These are phyloP conservation scores for Microtus richardsoni DNA, from an alignment of 2,113 vertebrate species.

Conservation along the genomic window DNA sequence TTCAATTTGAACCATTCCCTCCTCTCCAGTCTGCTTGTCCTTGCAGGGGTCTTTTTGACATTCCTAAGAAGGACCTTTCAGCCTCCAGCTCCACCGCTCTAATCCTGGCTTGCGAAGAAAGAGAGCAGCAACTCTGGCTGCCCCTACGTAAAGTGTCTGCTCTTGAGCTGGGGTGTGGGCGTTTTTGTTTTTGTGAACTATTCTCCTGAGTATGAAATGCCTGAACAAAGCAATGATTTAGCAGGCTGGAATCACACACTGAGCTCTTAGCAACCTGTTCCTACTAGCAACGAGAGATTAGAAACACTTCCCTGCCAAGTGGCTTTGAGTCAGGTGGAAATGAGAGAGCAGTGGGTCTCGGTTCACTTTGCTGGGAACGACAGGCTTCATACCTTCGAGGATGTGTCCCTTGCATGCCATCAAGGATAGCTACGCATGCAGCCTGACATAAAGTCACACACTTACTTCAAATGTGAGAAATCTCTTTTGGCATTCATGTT, in stretches of 20 bases:
- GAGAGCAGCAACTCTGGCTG: not conserved
- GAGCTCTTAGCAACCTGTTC: slow-evolving; percentile 65
- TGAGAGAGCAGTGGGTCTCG: not conserved
- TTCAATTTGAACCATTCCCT: not conserved
- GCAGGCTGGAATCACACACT: slow-evolving; percentile 56
- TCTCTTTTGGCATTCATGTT: not conserved
- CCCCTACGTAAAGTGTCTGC: not conserved
- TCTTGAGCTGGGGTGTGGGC: not conserved
- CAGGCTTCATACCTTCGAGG: not conserved
- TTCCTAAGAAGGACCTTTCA: not conserved
- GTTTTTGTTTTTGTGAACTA: slow-evolving; percentile 30
- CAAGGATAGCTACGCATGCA: not conserved
- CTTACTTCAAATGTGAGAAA: not conserved
- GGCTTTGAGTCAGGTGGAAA: slow-evolving; percentile 28
- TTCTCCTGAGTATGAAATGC: slow-evolving; percentile 33
- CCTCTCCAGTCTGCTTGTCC: not conserved
- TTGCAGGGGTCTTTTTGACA: not conserved
- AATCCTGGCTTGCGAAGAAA: not conserved
- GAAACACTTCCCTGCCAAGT: slow-evolving; percentile 61
- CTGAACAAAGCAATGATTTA: slow-evolving; percentile 58
- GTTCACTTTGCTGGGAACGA: slow-evolving; percentile 17
- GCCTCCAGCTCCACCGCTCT: not conserved
- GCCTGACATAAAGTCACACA: not conserved
- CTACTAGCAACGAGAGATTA: slow-evolving; percentile 60
- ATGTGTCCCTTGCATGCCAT: not conserved